Evolutionary conservation across 2,113 vertebrate species (phyloP).

Genomic region (Ochotona curzoniae): DNA sequence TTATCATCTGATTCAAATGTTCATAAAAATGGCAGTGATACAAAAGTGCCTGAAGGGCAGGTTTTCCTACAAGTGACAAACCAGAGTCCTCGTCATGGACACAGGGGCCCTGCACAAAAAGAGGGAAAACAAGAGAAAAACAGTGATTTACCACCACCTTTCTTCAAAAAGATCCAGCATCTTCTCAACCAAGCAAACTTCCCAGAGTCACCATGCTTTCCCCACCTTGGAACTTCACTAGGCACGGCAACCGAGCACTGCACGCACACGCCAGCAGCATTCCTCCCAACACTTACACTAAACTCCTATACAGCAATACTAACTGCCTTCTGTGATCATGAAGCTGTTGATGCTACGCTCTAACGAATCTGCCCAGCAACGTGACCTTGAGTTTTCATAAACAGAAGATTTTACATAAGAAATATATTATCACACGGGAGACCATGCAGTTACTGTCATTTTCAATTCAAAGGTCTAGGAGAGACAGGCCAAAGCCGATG

Average conservation of each 20-base stretch:
- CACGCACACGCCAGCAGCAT: no score
- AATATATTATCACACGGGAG: background rate
- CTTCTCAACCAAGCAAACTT: background rate
- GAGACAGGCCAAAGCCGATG: background rate
- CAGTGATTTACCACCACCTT: background rate
- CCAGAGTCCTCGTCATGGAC: constrained; percentile 95
- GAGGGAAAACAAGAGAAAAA: background rate
- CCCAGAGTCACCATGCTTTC: fast-evolving
- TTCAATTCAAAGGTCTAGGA: background rate
- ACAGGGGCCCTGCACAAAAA: constrained; percentile 90
- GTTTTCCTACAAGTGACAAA: constrained; percentile 91
- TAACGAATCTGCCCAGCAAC: background rate
- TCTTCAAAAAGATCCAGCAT: background rate
- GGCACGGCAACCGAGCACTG: background rate
- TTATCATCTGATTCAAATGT: constrained; percentile 89
- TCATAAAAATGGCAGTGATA: constrained; percentile 95
- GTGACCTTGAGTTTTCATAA: background rate
- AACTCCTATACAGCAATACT: background rate
- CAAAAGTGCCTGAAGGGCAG: constrained; percentile 93
- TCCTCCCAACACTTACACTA: background rate
- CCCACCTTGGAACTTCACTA: background rate
- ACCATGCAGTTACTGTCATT: background rate
- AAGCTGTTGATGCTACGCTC: background rate
- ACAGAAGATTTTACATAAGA: background rate
- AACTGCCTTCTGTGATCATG: background rate